These are phyloP conservation scores for Hippocampus comes DNA, from an alignment of 2,113 vertebrate genomes.

Conservation along the genomic window DNA sequence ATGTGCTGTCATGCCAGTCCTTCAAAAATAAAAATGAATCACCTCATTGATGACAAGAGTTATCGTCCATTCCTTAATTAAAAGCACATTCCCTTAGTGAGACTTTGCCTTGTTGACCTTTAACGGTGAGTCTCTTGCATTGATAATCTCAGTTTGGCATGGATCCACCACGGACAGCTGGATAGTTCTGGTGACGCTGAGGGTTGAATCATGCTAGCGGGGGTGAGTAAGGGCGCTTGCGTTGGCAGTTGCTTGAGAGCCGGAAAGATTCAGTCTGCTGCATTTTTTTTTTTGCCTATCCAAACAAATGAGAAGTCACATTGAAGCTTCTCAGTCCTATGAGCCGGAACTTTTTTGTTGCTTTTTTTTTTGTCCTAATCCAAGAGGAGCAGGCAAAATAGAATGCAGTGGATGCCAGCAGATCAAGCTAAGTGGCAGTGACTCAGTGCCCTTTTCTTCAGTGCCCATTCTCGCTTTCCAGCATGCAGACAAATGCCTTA, in stretches of 20 bases:
- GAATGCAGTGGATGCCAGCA: slow-evolving; percentile 44
- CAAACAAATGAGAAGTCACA: slow-evolving; percentile 38
- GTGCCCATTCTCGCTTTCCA: slow-evolving; percentile 62
- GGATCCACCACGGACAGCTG: slow-evolving; percentile 39
- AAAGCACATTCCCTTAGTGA: neutral
- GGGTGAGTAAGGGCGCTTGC: slow-evolving; percentile 31
- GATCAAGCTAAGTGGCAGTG: slow-evolving; percentile 53
- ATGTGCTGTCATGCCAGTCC: neutral
- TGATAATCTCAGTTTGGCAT: slow-evolving; percentile 42
- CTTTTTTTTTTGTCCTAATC: slow-evolving; percentile 2
- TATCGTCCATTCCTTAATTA: slow-evolving; percentile 3
- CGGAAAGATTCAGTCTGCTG: slow-evolving; percentile 50
- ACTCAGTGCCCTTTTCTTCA: slow-evolving; percentile 63
- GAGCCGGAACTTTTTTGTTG: slow-evolving; percentile 38
- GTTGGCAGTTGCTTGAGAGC: slow-evolving; percentile 43
- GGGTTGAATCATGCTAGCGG: slow-evolving; percentile 51
- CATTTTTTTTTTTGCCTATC: slow-evolving; percentile 4
- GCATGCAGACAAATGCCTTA: slow-evolving; percentile 57
- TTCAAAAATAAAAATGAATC: neutral
- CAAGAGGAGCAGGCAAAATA: slow-evolving; percentile 18
- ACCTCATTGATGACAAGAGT: neutral
- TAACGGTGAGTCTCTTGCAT: slow-evolving; percentile 34
- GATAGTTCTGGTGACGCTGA: slow-evolving; percentile 41
- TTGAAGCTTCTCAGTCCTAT: slow-evolving; percentile 37
- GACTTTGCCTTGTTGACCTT: slow-evolving; percentile 43